Evolutionary conservation across 2,797 vertebrate species (phyloP).

Genomic region (Muraenolepis orangiensis): DNA sequence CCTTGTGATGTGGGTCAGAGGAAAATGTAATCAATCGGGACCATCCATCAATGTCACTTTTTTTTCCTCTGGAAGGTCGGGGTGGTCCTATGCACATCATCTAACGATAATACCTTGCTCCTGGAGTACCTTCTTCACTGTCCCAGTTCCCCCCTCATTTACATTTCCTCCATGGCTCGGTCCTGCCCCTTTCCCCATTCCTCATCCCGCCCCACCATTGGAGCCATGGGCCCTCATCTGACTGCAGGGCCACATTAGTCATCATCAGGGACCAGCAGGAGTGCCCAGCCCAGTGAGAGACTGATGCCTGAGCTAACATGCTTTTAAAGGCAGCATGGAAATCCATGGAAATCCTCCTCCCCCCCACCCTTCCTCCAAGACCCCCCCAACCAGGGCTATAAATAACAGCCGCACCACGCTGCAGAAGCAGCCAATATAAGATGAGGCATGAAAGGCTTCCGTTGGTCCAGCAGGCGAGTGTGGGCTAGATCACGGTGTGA

Average conservation of each 20-base stretch:
- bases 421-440: constrained; percentile 39
- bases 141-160: constrained; percentile 5
- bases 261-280: constrained; percentile 61
- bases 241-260: constrained; percentile 69
- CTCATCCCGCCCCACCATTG: constrained; percentile 15
- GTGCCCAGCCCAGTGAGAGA: constrained; percentile 33
- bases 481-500: not conserved
- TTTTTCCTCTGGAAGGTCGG: not conserved
- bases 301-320: constrained; percentile 39
- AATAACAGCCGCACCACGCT: constrained; percentile 45
- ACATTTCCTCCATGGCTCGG: not conserved
- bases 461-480: constrained; percentile 21
- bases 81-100: not conserved
- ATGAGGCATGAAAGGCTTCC: constrained; percentile 13
- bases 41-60: constrained; percentile 11
- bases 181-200: not conserved
- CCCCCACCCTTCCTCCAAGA: not conserved
- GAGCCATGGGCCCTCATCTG: constrained; percentile 59
- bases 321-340: constrained; percentile 48
- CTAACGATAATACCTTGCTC: not conserved
- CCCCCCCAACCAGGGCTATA: constrained; percentile 37
- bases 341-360: constrained; percentile 15
- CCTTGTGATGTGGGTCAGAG: constrained; percentile 7
- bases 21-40: constrained; percentile 1
- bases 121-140: constrained; percentile 23